A percentile compares a stretch with the other conserved stretches of the same genome.
phyloP scores from a whole-genome alignment of 2,888 invertebrate species.

The Pristionchus mayeri region DNA sequence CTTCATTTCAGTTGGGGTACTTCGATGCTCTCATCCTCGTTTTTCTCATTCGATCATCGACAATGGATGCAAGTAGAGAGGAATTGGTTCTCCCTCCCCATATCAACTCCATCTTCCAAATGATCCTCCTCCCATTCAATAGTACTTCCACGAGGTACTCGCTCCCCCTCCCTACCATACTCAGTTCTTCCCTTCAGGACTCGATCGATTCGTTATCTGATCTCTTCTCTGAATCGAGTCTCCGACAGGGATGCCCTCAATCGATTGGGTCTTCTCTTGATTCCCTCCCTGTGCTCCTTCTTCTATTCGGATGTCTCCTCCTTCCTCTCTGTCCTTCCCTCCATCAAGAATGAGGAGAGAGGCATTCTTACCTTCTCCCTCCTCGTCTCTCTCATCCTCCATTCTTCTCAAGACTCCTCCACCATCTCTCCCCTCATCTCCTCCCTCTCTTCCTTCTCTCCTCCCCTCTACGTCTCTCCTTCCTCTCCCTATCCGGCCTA shows the following conservation, averaged over 20 bases:
- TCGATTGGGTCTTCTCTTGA: constrained; percentile 11
- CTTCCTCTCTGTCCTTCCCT: not conserved
- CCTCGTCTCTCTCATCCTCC: not conserved
- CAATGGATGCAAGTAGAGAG: not conserved
- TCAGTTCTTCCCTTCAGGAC: not conserved
- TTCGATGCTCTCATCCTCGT: constrained; percentile 1
- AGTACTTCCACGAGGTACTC: not conserved
- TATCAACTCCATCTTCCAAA: constrained; percentile 28
- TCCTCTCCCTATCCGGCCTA: too few relatives aligned
- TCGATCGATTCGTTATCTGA: not conserved
- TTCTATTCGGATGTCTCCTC: constrained; percentile 1
- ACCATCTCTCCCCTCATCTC: not conserved
- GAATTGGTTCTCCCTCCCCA: constrained; percentile 38
- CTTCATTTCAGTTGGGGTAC: constrained; percentile 24
- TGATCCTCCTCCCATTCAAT: constrained; percentile 12
- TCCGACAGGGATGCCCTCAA: not conserved
- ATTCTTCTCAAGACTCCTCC: not conserved
- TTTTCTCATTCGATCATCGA: constrained; percentile 20
- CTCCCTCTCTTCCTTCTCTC: not conserved
- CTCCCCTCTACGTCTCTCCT: not conserved
- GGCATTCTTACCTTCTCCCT: constrained; percentile 16
- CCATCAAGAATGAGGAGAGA: not conserved
- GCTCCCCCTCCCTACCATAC: not conserved
- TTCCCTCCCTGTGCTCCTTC: not conserved
- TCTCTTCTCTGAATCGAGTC: not conserved